Conservation (phyloP, 2,113 vertebrate genomes). For the Megaceryle maxima region DNA sequence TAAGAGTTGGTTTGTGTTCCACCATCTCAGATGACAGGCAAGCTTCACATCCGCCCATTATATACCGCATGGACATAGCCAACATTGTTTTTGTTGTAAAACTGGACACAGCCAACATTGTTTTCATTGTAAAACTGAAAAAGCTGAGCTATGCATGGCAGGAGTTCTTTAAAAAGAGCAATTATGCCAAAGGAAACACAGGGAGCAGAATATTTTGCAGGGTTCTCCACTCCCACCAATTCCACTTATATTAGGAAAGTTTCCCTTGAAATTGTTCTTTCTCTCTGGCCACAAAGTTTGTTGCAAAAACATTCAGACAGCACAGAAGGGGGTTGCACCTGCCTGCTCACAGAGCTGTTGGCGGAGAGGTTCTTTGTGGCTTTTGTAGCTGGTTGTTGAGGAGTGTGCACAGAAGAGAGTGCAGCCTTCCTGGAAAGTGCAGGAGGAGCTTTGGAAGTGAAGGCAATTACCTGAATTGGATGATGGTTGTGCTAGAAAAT, state of each 20-base stretch:
- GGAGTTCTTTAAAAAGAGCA: neutral
- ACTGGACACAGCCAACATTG: neutral
- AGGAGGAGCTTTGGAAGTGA: neutral
- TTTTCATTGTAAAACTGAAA: neutral
- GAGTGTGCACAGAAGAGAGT: neutral
- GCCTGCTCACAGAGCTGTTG: accelerated
- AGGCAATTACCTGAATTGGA: neutral
- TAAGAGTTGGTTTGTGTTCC: neutral
- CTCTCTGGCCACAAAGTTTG: neutral
- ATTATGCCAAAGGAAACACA: neutral
- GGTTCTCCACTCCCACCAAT: neutral
- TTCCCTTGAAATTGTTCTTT: neutral
- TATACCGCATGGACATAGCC: neutral
- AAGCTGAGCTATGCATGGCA: neutral
- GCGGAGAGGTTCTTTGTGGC: neutral
- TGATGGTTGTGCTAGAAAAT: neutral
- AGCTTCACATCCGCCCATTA: neutral
- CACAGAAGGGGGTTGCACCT: neutral
- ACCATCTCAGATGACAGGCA: neutral
- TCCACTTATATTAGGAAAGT: neutral
- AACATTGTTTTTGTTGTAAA: neutral
- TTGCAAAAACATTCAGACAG: neutral
- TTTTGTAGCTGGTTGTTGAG: neutral
- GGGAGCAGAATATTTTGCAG: neutral
- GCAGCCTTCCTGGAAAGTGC: neutral